Percentiles rank a stretch among this genome's conserved stretches.
Evolutionary conservation across 2,797 vertebrate species (phyloP).

Genomic region (Poecile montanus): DNA sequence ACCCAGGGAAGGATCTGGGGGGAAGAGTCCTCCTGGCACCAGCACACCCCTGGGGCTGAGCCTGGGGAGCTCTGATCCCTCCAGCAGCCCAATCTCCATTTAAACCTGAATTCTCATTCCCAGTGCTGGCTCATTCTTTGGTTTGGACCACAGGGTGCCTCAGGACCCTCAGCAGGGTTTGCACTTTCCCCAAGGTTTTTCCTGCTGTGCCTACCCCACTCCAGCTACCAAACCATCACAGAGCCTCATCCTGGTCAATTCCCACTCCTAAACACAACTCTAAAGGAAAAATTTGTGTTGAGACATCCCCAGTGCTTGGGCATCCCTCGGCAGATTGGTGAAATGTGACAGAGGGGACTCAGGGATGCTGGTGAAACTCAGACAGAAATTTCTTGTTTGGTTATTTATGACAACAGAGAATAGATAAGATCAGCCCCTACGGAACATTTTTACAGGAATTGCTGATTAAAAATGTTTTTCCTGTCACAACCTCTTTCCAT

Average conservation of each 20-base stretch:
- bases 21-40: not conserved
- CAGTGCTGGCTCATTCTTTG: not conserved
- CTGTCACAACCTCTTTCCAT: not conserved
- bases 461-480: not conserved
- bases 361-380: not conserved
- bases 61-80: not conserved
- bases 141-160: not conserved
- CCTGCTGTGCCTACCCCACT: not conserved
- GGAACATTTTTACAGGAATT: not conserved
- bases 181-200: not conserved
- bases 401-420: not conserved
- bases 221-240: not conserved
- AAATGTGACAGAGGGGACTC: not conserved
- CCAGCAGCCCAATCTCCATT: not conserved
- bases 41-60: not conserved
- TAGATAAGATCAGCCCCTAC: not conserved
- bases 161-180: not conserved
- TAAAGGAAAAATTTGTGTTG: not conserved
- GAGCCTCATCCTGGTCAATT: not conserved
- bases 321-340: not conserved
- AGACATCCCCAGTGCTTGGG: not conserved
- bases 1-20: not conserved
- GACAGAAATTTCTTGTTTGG: not conserved
- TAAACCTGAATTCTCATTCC: fast-evolving
- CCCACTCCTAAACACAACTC: fast-evolving